Conservation (phyloP, 2,888 invertebrate genomes). For the Onthophagus sagittarius region DNA sequence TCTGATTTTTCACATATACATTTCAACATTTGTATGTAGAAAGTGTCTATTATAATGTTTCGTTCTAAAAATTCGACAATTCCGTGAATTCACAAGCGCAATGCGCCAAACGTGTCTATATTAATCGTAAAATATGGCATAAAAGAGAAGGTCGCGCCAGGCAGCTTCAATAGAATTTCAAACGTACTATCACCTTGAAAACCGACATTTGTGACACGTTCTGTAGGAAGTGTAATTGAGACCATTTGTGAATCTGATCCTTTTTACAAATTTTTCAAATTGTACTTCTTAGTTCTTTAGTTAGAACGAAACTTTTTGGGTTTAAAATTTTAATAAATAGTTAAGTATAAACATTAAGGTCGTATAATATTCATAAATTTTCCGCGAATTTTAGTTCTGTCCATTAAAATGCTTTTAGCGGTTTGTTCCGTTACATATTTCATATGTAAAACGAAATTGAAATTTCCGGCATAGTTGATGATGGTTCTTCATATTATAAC, state of each 20-base stretch:
- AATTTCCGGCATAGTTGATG: too few species aligned
- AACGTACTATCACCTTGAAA: neutral
- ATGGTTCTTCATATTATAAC: too few species aligned
- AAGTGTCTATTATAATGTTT: neutral
- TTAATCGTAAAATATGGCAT: neutral
- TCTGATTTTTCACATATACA: neutral
- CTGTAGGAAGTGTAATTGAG: neutral
- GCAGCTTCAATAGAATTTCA: neutral
- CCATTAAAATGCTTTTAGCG: too few species aligned
- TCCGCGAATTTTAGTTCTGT: too few species aligned
- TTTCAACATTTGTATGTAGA: neutral
- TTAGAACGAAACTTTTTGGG: too few species aligned
- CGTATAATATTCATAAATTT: too few species aligned
- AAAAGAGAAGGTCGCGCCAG: neutral
- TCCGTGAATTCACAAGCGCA: neutral
- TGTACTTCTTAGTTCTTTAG: neutral
- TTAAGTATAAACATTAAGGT: too few species aligned
- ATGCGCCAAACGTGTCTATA: neutral
- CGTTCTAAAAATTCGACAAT: neutral
- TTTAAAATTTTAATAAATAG: too few species aligned
- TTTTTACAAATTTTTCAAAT: neutral
- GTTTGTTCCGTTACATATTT: too few species aligned
- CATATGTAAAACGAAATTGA: too few species aligned
- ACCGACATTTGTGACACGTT: neutral
- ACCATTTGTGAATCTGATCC: neutral